A percentile compares a stretch with the other conserved stretches of the same genome.
Evolutionary conservation across 2,113 vertebrate species (phyloP).

Genomic region (Taurulus bubalis): DNA sequence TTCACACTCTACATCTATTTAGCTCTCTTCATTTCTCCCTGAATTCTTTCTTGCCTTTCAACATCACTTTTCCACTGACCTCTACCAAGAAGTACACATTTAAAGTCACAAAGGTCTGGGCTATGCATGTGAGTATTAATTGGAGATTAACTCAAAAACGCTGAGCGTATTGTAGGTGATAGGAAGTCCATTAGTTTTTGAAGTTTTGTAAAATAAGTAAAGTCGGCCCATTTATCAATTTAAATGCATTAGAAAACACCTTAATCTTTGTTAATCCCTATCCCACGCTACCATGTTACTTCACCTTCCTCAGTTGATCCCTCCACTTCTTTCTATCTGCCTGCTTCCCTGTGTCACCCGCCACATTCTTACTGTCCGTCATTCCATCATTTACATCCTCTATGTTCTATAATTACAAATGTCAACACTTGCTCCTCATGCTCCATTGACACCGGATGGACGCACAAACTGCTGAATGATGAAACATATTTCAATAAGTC

Average conservation of each 20-base stretch:
- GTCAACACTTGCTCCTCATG: conserved; percentile 18
- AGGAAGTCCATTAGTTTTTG: conserved; percentile 21
- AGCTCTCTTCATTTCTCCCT: conserved; percentile 14
- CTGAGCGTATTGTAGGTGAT: conserved; percentile 1
- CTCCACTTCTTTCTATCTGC: neutral
- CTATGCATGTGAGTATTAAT: conserved; percentile 24
- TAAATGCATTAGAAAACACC: conserved; percentile 19
- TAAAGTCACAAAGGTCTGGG: conserved; percentile 6
- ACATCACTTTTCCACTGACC: conserved; percentile 35
- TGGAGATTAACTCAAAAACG: conserved; percentile 22
- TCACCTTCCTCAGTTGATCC: neutral
- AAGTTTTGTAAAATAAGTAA: conserved; percentile 25
- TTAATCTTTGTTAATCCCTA: conserved; percentile 27
- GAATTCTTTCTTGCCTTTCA: conserved; percentile 6
- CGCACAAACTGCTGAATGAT: neutral
- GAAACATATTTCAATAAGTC: conserved; percentile 10
- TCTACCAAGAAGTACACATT: conserved; percentile 25
- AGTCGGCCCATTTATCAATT: conserved; percentile 17
- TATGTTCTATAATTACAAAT: conserved; percentile 28
- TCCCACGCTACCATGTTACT: neutral
- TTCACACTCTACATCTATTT: conserved; percentile 41
- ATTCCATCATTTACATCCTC: conserved; percentile 8
- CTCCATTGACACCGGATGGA: conserved; percentile 3
- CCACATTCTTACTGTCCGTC: neutral
- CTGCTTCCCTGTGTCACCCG: neutral